A percentile compares a stretch with the other conserved stretches of the same genome.
phyloP scores from a whole-genome alignment of 1,140 invertebrate species.

The Atta cephalotes region DNA sequence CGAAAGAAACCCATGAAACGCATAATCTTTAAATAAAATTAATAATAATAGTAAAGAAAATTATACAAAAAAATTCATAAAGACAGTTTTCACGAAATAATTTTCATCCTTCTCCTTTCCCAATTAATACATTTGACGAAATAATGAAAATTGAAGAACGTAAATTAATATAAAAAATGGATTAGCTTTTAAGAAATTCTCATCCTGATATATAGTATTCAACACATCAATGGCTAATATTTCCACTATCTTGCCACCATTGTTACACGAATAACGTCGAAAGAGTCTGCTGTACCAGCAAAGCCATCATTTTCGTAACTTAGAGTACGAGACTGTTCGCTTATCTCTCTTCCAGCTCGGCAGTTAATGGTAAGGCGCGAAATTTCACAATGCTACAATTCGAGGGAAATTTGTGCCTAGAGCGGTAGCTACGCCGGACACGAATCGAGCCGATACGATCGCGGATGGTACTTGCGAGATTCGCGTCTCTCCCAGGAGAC shows the following conservation, averaged over 20 bases:
- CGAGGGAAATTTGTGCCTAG: constrained; percentile 19
- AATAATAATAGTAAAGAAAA: neutral
- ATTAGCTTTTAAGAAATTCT: neutral
- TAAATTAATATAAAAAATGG: neutral
- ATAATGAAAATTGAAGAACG: neutral
- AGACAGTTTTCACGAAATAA: neutral
- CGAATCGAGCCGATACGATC: constrained; percentile 46
- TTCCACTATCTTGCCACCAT: neutral
- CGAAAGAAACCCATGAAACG: too few species aligned
- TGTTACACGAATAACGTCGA: neutral
- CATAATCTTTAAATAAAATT: too few species aligned
- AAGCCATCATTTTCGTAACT: constrained; percentile 46
- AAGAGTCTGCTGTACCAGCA: constrained; percentile 28
- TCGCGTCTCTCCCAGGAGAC: constrained; percentile 23
- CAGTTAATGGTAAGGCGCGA: constrained; percentile 58
- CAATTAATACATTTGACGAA: neutral
- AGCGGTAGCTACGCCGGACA: neutral
- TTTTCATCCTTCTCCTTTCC: neutral
- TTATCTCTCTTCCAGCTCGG: constrained; percentile 57
- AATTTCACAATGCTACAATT: constrained; percentile 52
- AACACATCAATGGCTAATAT: constrained; percentile 27
- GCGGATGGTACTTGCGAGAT: constrained; percentile 40
- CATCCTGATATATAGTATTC: neutral
- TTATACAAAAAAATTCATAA: neutral
- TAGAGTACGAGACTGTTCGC: constrained; percentile 16